Evolutionary conservation across 1,140 invertebrate genomes (phyloP).

Genomic region (Lordiphosa stackelbergi): DNA sequence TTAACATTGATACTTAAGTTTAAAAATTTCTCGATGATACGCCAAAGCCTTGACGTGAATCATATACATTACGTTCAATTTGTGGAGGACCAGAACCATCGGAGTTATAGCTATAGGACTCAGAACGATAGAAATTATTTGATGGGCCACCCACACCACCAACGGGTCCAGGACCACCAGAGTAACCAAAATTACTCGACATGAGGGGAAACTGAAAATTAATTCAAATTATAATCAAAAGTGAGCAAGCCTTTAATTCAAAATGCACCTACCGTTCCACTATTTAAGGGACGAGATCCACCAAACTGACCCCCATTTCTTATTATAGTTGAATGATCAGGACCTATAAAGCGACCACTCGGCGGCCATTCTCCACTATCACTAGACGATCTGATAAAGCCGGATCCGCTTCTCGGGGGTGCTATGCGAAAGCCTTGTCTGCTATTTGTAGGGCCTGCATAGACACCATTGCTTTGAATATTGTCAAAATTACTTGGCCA

Average conservation of each 20-base stretch:
- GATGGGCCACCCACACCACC: slow-evolving; percentile 7
- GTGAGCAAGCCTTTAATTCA: neutral
- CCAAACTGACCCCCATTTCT: neutral
- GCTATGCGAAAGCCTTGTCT: too few species aligned
- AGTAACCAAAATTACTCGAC: neutral
- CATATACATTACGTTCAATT: slow-evolving; percentile 34
- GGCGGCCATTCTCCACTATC: too few species aligned
- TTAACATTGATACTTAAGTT: too few species aligned
- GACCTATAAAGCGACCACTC: too few species aligned
- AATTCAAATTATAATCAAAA: neutral
- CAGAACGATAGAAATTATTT: slow-evolving; percentile 40
- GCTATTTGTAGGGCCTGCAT: too few species aligned
- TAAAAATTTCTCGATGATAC: slow-evolving; percentile 28
- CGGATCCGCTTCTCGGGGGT: too few species aligned
- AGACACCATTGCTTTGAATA: too few species aligned
- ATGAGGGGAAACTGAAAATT: slow-evolving; percentile 3
- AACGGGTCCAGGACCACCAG: neutral
- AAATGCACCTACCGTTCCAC: neutral
- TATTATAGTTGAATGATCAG: too few species aligned
- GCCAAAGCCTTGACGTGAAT: slow-evolving; percentile 40
- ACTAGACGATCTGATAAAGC: too few species aligned
- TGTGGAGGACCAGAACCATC: slow-evolving; percentile 46
- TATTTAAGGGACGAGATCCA: neutral
- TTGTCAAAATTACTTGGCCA: too few species aligned
- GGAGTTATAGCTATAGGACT: slow-evolving; percentile 47